phyloP scores from a whole-genome alignment of 2,888 invertebrate genomes.

The Dryobotodes eremita region DNA sequence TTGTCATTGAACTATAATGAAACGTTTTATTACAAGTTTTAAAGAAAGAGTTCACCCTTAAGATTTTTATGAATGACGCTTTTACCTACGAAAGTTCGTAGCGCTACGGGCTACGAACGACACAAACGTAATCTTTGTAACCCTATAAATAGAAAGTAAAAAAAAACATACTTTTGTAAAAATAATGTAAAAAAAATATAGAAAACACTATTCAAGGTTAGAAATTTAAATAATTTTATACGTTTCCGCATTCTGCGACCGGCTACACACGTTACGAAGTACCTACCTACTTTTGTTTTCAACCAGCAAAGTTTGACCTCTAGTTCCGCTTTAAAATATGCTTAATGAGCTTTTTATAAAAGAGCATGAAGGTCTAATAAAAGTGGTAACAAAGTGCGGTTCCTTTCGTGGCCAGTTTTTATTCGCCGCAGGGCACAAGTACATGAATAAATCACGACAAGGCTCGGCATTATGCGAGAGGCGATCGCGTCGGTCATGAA shows the following conservation, averaged over 20 bases:
- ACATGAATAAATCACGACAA: constrained; percentile 83
- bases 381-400: constrained; percentile 65
- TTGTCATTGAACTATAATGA: neutral
- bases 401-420: constrained; percentile 78
- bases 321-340: constrained; percentile 46
- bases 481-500: constrained; percentile 85
- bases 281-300: constrained; percentile 35
- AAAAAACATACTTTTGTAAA: neutral
- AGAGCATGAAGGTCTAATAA: constrained; percentile 66
- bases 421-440: constrained; percentile 69
- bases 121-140: constrained; percentile 6
- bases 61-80: constrained; percentile 2
- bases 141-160: constrained; percentile 12
- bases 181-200: neutral
- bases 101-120: constrained; percentile 42
- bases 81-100: constrained; percentile 35
- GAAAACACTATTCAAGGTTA: constrained; percentile 22
- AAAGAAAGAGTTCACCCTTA: neutral
- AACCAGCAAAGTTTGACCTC: constrained; percentile 51
- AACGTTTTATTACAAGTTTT: neutral
- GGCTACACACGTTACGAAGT: constrained; percentile 16
- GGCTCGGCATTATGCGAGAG: constrained; percentile 81
- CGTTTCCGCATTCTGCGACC: constrained; percentile 61
- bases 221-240: constrained; percentile 51
- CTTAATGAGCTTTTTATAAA: constrained; percentile 58